Percentiles rank a stretch among this genome's conserved stretches.
Evolutionary conservation across 2,888 invertebrate species (phyloP).

Genomic region (Cerceris ruficornis): DNA sequence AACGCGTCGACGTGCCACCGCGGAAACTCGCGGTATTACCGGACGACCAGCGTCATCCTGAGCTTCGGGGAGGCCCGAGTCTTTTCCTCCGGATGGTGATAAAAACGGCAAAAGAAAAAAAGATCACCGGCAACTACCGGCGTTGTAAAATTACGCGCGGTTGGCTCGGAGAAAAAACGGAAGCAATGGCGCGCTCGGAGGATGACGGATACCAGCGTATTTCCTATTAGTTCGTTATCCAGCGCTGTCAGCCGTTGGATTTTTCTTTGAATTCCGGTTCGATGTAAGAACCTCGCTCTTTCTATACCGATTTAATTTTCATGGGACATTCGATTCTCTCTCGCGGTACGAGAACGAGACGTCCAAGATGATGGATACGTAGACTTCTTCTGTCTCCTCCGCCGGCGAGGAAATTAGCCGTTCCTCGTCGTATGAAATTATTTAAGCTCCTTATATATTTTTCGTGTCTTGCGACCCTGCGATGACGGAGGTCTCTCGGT

Average conservation of each 20-base stretch:
- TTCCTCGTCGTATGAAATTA: no score
- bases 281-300: background rate
- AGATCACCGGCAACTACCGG: constrained; percentile 23
- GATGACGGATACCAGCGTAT: constrained; percentile 2
- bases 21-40: constrained; percentile 59
- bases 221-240: constrained; percentile 6
- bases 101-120: constrained; percentile 46
- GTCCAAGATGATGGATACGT: no score
- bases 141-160: constrained; percentile 38
- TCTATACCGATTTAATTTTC: background rate
- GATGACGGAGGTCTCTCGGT: background rate
- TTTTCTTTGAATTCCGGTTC: background rate
- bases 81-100: constrained; percentile 38
- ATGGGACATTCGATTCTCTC: background rate
- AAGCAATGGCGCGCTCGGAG: constrained; percentile 13
- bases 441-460: no score
- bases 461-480: no score
- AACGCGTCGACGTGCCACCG: constrained; percentile 65
- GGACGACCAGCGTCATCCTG: constrained; percentile 15
- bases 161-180: background rate
- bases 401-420: no score
- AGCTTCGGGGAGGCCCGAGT: constrained; percentile 31
- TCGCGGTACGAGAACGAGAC: background rate
- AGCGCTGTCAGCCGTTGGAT: background rate
- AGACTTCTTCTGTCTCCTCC: no score